A percentile compares a stretch with the other conserved stretches of the same genome.
phyloP scores from a whole-genome alignment of 2,888 invertebrate species.

The Acanthosepion esculentum region DNA sequence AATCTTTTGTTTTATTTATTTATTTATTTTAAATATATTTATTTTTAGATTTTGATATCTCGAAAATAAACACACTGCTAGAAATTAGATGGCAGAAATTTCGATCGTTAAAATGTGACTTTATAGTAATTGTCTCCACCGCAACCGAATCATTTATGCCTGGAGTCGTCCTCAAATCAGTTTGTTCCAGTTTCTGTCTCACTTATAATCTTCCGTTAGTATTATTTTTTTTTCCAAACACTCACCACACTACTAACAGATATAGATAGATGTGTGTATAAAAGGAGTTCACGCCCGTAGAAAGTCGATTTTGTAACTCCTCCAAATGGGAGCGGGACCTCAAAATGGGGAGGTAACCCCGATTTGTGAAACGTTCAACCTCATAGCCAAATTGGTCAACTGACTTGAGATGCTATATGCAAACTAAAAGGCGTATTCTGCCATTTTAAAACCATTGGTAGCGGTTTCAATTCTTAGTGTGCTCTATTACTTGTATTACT shows the following conservation, averaged over 20 bases:
- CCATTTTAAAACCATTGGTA: too few relatives aligned
- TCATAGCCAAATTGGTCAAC: not conserved
- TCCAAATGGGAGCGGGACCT: not conserved
- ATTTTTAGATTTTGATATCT: not conserved
- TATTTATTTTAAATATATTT: not conserved
- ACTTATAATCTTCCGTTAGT: not conserved
- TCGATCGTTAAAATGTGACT: not conserved
- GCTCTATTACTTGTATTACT: too few relatives aligned
- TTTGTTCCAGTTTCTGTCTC: not conserved
- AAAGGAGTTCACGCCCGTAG: constrained; percentile 33
- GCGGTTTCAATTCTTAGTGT: too few relatives aligned
- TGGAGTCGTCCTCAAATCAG: not conserved
- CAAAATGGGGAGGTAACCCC: constrained; percentile 18
- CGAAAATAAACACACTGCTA: not conserved
- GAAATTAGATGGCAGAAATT: not conserved
- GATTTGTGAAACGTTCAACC: not conserved
- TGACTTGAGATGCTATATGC: not conserved
- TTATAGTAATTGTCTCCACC: not conserved
- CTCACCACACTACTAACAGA: not conserved
- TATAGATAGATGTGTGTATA: not conserved
- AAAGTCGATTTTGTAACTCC: not conserved
- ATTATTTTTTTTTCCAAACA: not conserved
- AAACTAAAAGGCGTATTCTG: not conserved
- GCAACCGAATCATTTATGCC: not conserved
- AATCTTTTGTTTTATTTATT: not conserved